Base-by-base conservation (phyloP, 1,140 invertebrate species). In the Ips nitidus region DNA sequence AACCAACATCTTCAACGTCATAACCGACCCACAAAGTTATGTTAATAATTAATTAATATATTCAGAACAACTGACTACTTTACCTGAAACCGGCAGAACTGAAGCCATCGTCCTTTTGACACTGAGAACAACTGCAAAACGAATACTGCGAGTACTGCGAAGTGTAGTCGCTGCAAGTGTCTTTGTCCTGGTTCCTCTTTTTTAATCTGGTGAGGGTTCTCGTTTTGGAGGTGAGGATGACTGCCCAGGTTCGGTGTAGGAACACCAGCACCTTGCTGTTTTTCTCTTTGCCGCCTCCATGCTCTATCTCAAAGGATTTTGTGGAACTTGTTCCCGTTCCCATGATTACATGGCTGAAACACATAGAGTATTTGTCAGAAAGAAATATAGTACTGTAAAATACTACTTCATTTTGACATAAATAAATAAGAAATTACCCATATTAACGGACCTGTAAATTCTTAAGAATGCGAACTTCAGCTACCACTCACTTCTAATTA, bases 81-180 rank as follows among this genome's bases (percentile, higher is more conserved):
- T 71, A 78, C 77, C 75, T 78, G 53, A 69, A 71, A 57, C 67
- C 71, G 47, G 59, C 74, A 38, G 74, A 75, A 53, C 75, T 76
- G 62, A 78, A 74, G 3, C 71, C 76, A 68, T 79, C 77, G 41
- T 77, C 66, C 50, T 67, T 72, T 56, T 75, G 72, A 62, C 78
- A 79, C 56, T 78, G 73, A 8, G 75, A 72, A 70, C 78, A 79
- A 57, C 77, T 78, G 53, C 78, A 79, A 59, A 74, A 74, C 39
- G 78, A 77, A 71, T 76, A 78, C 45, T 75, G 74, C 7, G 75
- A 74, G 69, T 71, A 76, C 62, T 76, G 74, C 1, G 77, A 77
- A 4, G 69, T 73, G 47, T 63, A 76, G 37, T 76, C 75, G 45
- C 73, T 79, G 6, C 63, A 63, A 4, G 52, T 65, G 40, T 76